These are phyloP conservation scores for Pangasius larnaudii DNA, from an alignment of 2,797 vertebrate species.

Conservation along the genomic window DNA sequence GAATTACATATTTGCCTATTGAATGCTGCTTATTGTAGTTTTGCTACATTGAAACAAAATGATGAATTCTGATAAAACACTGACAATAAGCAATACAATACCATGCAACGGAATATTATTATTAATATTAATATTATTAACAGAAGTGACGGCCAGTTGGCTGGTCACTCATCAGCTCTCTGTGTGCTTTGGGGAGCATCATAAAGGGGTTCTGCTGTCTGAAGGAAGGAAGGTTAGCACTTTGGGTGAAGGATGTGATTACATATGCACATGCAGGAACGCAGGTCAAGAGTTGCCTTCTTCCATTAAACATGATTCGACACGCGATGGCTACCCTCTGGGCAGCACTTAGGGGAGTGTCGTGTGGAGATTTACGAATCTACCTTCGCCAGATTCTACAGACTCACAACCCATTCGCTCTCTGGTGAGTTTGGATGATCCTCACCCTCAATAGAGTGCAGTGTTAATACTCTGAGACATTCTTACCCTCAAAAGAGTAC, in stretches of 20 bases:
- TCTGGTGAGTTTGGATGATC: neutral
- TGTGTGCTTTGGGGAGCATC: neutral
- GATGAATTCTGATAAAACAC: neutral
- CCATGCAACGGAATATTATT: neutral
- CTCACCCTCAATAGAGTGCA: neutral
- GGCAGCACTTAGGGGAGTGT: neutral
- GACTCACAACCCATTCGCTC: neutral
- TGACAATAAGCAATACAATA: neutral
- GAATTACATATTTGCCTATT: neutral
- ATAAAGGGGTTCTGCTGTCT: neutral
- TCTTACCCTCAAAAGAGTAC: neutral
- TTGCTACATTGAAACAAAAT: neutral
- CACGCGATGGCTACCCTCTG: neutral
- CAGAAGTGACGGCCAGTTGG: no score
- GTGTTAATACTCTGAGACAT: neutral
- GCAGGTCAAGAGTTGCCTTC: neutral
- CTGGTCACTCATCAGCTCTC: neutral
- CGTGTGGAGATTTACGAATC: neutral
- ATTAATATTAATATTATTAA: no score
- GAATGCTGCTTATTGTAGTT: neutral
- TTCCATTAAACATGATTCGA: neutral
- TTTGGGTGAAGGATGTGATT: neutral
- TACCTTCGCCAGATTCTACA: neutral
- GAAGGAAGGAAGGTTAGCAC: neutral
- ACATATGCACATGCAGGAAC: neutral